Conservation (phyloP, 2,113 vertebrate genomes). For the Phasianus colchicus region DNA sequence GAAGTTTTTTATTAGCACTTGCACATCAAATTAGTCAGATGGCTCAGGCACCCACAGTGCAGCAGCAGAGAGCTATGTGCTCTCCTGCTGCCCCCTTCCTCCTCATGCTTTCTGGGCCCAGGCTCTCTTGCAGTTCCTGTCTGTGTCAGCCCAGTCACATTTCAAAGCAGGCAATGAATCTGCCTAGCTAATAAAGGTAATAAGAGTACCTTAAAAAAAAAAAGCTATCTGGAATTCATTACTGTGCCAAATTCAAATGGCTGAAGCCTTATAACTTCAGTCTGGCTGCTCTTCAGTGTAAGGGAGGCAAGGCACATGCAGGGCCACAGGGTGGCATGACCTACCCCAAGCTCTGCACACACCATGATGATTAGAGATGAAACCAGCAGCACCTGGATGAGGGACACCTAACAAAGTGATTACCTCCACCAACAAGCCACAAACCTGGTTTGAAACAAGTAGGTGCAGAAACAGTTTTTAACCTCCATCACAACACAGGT, state of each 20-base stretch:
- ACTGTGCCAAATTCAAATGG: not conserved
- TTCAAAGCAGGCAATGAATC: not conserved
- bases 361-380: not conserved
- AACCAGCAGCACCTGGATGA: not conserved
- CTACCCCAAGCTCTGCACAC: accelerated
- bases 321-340: not conserved
- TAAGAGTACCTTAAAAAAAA: no score
- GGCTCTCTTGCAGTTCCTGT: accelerated
- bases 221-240: not conserved
- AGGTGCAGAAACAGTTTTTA: not conserved
- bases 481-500: not conserved
- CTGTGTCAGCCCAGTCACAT: not conserved
- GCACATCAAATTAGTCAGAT: slow-evolving; percentile 75
- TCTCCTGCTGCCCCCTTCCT: not conserved
- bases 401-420: not conserved
- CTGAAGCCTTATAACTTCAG: not conserved
- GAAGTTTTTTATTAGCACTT: slow-evolving; percentile 72
- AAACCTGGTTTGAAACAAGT: not conserved
- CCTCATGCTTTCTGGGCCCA: not conserved
- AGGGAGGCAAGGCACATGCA: not conserved
- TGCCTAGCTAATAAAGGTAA: not conserved
- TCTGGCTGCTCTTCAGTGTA: not conserved
- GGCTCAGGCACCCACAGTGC: slow-evolving; percentile 8
- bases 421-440: not conserved
- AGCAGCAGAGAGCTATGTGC: not conserved